phyloP scores from a whole-genome alignment of 2,113 vertebrate species.

The Nanorana parkeri region DNA sequence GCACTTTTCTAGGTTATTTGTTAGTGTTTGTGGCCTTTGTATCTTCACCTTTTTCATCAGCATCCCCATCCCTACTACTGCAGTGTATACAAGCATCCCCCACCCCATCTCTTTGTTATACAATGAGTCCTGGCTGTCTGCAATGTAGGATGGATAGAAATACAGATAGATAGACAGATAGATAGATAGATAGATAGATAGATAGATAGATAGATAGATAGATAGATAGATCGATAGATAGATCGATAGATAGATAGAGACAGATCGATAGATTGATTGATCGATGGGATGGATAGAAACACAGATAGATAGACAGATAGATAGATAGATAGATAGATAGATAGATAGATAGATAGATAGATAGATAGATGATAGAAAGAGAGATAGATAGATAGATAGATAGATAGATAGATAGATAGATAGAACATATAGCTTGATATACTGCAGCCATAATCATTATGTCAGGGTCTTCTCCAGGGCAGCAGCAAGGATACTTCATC shows the following conservation, averaged over 20 bases:
- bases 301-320: background rate
- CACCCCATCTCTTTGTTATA: too few relatives aligned
- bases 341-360: slow-evolving; percentile 5
- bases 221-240: background rate
- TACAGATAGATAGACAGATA: background rate
- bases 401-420: background rate
- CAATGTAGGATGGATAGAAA: too few relatives aligned
- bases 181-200: background rate
- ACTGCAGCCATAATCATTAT: too few relatives aligned
- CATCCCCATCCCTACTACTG: too few relatives aligned
- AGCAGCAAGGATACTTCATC: too few relatives aligned
- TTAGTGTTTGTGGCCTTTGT: too few relatives aligned
- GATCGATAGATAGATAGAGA: background rate
- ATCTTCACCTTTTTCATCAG: too few relatives aligned
- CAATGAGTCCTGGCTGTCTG: too few relatives aligned
- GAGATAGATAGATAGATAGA: background rate
- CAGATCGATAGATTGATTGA: background rate
- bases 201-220: too few relatives aligned
- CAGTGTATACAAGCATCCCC: too few relatives aligned
- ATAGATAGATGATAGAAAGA: background rate
- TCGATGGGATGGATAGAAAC: background rate
- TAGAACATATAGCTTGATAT: background rate
- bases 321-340: slow-evolving; percentile 2
- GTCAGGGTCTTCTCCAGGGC: too few relatives aligned
- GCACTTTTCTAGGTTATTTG: too few relatives aligned